Evolutionary conservation across 1,140 invertebrate species (phyloP).

Genomic region (Panagrolaimus sp.): DNA sequence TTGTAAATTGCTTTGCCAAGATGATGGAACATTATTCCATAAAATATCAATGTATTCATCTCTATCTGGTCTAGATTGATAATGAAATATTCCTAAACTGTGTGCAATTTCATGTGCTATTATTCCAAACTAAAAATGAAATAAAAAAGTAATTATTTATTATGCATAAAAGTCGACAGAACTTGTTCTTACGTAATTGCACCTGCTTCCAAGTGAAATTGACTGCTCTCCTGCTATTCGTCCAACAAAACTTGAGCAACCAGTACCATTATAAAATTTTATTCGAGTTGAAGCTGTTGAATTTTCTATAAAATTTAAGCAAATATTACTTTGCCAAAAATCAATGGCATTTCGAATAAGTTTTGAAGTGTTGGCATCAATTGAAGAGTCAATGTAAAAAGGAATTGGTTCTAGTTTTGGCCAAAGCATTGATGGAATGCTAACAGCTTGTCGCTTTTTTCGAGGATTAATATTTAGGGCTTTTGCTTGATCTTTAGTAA

Average conservation of each 20-base stretch:
- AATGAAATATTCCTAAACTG: background rate
- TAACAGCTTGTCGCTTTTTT: too few species aligned
- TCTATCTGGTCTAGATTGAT: background rate
- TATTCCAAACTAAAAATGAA: background rate
- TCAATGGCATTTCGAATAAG: too few species aligned
- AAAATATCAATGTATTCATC: background rate
- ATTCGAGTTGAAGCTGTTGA: background rate
- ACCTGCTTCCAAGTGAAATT: background rate
- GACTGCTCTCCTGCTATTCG: background rate
- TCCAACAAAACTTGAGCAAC: background rate
- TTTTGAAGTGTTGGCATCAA: too few species aligned
- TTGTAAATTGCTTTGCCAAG: background rate
- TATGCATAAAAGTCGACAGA: too few species aligned
- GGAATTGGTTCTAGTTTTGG: too few species aligned
- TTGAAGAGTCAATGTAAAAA: too few species aligned
- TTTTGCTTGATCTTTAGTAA: too few species aligned
- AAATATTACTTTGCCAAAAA: background rate
- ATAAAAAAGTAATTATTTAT: too few species aligned
- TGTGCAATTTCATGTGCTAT: background rate
- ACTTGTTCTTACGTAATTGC: background rate
- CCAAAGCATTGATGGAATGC: too few species aligned
- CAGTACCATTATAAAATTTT: background rate
- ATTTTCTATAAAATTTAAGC: background rate
- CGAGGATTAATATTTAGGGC: too few species aligned
- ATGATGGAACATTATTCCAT: background rate